A percentile compares a stretch with the other conserved stretches of the same genome.
Conservation (phyloP, 2,888 invertebrate genomes). For the Chymomyza amoena region DNA sequence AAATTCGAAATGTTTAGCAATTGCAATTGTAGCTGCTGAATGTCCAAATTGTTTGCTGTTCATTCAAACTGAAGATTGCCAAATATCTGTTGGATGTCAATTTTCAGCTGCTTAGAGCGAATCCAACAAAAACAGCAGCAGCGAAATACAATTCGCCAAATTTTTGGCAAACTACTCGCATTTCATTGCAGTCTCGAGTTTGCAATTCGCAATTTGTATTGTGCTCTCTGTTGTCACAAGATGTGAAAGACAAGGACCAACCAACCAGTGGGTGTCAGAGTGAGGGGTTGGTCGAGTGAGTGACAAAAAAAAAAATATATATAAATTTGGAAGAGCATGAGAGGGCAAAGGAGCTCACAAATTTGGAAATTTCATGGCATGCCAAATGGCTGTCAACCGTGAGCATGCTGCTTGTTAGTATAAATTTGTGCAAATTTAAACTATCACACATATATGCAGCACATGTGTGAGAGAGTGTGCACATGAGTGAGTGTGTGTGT, state of each 20-base stretch:
- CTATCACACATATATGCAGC: neutral
- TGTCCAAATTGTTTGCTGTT: conserved; percentile 9
- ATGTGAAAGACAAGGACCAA: neutral
- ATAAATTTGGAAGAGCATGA: neutral
- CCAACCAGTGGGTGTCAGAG: neutral
- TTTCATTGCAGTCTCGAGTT: conserved; percentile 1
- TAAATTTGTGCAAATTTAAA: conserved; percentile 3
- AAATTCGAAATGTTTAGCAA: neutral
- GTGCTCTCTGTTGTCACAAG: neutral
- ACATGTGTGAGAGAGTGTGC: neutral
- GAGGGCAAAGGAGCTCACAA: neutral
- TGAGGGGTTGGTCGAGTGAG: no score
- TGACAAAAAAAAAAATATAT: no score
- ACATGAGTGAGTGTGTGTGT: neutral
- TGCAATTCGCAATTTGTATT: neutral
- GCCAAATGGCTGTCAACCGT: conserved; percentile 8
- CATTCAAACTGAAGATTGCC: conserved; percentile 54
- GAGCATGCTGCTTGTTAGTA: conserved; percentile 6
- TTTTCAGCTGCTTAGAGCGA: neutral
- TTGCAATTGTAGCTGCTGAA: conserved; percentile 11
- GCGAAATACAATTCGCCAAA: neutral
- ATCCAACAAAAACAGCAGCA: conserved; percentile 25
- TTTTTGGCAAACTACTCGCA: neutral
- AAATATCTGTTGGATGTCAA: conserved; percentile 27
- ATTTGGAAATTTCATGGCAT: conserved; percentile 3